Conservation (phyloP, 2,888 invertebrate species). For the Heteromurus nitidus region DNA sequence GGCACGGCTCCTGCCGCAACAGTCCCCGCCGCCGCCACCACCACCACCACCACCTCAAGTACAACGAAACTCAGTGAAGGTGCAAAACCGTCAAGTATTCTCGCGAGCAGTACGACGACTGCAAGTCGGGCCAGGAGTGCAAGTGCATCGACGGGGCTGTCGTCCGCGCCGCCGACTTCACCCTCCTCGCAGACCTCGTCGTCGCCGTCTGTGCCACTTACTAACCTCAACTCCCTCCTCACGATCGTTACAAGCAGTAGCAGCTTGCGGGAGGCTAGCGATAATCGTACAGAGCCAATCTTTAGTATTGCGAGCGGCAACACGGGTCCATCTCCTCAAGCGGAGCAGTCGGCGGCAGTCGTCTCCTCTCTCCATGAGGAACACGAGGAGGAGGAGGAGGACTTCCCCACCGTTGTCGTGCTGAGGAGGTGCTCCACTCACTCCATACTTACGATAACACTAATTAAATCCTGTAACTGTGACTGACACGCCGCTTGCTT, state of each 20-base stretch:
- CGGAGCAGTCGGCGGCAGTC: not conserved
- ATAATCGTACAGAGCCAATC: conserved; percentile 49
- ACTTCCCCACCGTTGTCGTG: not conserved
- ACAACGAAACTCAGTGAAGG: conserved; percentile 7
- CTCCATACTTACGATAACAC: not conserved
- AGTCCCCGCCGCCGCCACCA: not conserved
- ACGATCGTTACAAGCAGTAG: conserved; percentile 21
- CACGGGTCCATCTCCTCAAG: not conserved
- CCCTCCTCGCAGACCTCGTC: not conserved
- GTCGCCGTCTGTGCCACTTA: not conserved
- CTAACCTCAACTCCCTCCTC: not conserved
- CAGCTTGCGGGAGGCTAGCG: not conserved
- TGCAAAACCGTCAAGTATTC: conserved; percentile 8
- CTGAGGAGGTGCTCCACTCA: conserved; percentile 15
- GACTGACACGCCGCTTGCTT: not conserved
- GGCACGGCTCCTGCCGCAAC: conserved; percentile 73
- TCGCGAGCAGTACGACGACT: conserved; percentile 7
- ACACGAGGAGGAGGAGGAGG: not conserved
- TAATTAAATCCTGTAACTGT: too few relatives aligned
- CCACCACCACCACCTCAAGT: conserved; percentile 20
- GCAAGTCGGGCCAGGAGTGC: not conserved
- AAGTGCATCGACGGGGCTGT: not conserved
- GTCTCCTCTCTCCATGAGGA: not conserved
- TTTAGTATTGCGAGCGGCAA: conserved; percentile 42
- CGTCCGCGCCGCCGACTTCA: conserved; percentile 14